Evolutionary conservation across 2,888 invertebrate species (phyloP).

Genomic region (Elmis aenea): DNA sequence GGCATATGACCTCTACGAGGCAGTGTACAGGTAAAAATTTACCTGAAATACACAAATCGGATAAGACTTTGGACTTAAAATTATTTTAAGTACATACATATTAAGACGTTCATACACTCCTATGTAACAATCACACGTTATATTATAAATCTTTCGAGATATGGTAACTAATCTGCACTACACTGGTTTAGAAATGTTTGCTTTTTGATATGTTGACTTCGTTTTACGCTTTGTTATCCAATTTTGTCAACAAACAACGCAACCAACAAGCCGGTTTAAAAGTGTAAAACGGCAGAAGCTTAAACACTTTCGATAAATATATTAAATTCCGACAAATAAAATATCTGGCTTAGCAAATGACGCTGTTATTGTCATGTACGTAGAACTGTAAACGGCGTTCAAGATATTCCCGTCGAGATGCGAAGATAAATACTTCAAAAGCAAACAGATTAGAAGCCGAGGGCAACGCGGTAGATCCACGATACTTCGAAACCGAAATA

Average conservation of each 20-base stretch:
- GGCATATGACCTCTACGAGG: slow-evolving; percentile 82
- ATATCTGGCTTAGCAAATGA: no score
- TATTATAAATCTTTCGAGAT: slow-evolving; percentile 22
- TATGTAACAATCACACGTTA: no score
- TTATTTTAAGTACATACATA: slow-evolving; percentile 9
- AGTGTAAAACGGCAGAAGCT: no score
- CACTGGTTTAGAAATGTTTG: slow-evolving; percentile 21
- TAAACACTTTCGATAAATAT: no score
- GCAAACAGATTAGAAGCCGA: slow-evolving; percentile 22
- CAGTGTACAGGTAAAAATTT: slow-evolving; percentile 93
- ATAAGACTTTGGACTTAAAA: no score
- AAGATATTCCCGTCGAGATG: slow-evolving; percentile 36
- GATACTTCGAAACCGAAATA: slow-evolving; percentile 27
- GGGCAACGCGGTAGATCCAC: slow-evolving; percentile 33
- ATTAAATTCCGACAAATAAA: no score
- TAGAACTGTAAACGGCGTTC: slow-evolving; percentile 30
- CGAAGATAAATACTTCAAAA: slow-evolving; percentile 33
- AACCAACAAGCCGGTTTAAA: no score
- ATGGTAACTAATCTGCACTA: slow-evolving; percentile 14
- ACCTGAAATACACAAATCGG: slow-evolving; percentile 55
- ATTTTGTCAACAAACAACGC: no score
- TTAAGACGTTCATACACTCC: no score
- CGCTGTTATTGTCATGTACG: no score
- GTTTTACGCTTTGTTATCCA: slow-evolving; percentile 11
- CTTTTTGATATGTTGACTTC: slow-evolving; percentile 14